Conservation (phyloP, 2,888 invertebrate genomes). For the Metalampra italica region DNA sequence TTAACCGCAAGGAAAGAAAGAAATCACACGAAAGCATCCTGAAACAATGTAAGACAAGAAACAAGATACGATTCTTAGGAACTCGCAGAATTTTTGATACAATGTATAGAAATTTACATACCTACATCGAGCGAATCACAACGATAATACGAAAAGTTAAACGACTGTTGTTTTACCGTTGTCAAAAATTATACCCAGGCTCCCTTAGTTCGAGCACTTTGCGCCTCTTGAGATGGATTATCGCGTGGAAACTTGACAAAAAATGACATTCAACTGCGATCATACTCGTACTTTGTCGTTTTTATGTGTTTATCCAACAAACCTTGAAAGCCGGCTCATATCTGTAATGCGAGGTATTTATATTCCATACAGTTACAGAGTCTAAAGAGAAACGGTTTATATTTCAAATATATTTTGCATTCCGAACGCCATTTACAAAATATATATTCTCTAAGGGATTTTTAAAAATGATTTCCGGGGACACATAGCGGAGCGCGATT, state of each 20-base stretch:
- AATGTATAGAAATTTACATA: background rate
- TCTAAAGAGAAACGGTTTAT: background rate
- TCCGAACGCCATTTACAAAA: background rate
- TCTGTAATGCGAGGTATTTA: slow-evolving; percentile 1
- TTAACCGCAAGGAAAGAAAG: no score
- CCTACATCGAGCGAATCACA: slow-evolving; percentile 20
- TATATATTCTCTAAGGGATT: background rate
- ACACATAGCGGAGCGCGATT: slow-evolving; percentile 15
- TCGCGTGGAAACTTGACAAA: slow-evolving; percentile 26
- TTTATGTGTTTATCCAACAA: slow-evolving; percentile 17
- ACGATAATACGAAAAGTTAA: slow-evolving; percentile 52
- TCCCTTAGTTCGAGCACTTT: slow-evolving; percentile 30
- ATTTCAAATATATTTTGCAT: background rate
- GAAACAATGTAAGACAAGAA: no score
- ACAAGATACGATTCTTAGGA: no score
- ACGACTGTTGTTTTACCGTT: slow-evolving; percentile 53
- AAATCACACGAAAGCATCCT: no score
- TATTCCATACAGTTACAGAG: background rate
- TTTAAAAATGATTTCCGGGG: background rate
- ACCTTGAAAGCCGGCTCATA: background rate
- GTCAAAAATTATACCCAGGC: slow-evolving; percentile 42
- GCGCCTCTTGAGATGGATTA: slow-evolving; percentile 34
- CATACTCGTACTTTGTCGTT: slow-evolving; percentile 22
- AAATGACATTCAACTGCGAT: slow-evolving; percentile 22
- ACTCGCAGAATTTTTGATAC: slow-evolving; percentile 1